These are phyloP conservation scores for Drosophila lacteicornis DNA, from an alignment of 1,140 invertebrate genomes.

Conservation along the genomic window DNA sequence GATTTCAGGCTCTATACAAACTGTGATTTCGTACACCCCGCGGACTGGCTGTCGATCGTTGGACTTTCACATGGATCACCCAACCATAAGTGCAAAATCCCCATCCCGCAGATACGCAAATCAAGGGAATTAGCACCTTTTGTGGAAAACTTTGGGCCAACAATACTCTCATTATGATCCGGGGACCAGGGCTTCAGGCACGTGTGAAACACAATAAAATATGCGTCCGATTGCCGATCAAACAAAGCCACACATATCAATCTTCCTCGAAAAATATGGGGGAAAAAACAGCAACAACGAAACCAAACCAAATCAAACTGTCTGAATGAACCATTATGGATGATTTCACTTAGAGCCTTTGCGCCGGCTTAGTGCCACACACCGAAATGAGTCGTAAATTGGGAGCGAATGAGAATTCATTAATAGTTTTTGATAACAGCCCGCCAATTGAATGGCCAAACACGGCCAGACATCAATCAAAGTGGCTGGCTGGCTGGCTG, in stretches of 20 bases:
- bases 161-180: slow-evolving; percentile 49
- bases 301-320: slow-evolving; percentile 20
- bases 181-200: slow-evolving; percentile 26
- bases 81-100: too few species aligned
- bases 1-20: slow-evolving; percentile 54
- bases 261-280: slow-evolving; percentile 25
- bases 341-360: slow-evolving; percentile 65
- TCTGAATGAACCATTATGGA: slow-evolving; percentile 69
- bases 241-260: slow-evolving; percentile 70
- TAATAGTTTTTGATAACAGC: slow-evolving; percentile 74
- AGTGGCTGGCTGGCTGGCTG: slow-evolving; percentile 6
- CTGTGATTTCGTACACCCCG: slow-evolving; percentile 48
- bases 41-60: background rate
- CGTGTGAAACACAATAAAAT: slow-evolving; percentile 65
- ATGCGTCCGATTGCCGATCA: slow-evolving; percentile 68
- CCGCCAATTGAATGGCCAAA: slow-evolving; percentile 72
- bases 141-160: slow-evolving; percentile 76
- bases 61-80: slow-evolving; percentile 40
- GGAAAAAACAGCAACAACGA: background rate
- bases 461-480: slow-evolving; percentile 57
- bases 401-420: slow-evolving; percentile 66
- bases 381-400: slow-evolving; percentile 76
- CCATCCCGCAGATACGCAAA: slow-evolving; percentile 31
- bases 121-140: slow-evolving; percentile 70
- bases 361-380: slow-evolving; percentile 47